A percentile compares a stretch with the other conserved stretches of the same genome.
These are phyloP conservation scores for Drosophila falleni DNA, from an alignment of 2,888 invertebrate genomes.

Conservation along the genomic window DNA sequence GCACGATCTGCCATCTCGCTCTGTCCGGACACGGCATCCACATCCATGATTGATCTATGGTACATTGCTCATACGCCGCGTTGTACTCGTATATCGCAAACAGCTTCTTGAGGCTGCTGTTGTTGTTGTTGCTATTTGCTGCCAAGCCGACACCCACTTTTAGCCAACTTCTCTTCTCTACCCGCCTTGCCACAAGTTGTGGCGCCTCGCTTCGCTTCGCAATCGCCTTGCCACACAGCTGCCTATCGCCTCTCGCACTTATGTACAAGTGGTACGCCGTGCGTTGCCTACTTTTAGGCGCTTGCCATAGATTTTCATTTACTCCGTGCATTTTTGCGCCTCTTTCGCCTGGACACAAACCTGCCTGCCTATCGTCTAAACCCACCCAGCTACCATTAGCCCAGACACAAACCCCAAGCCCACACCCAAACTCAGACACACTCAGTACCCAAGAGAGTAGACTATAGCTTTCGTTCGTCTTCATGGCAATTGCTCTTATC, in stretches of 20 bases:
- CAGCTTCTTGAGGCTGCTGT: slow-evolving; percentile 31
- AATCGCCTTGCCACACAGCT: slow-evolving; percentile 11
- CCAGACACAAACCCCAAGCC: not conserved
- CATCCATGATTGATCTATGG: slow-evolving; percentile 56
- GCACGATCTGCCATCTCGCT: slow-evolving; percentile 35
- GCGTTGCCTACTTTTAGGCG: slow-evolving; percentile 75
- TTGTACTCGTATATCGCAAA: slow-evolving; percentile 7
- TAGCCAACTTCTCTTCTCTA: slow-evolving; percentile 10
- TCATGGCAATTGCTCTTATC: slow-evolving; percentile 67
- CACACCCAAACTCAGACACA: not conserved
- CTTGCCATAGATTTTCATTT: slow-evolving; percentile 75
- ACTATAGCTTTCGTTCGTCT: slow-evolving; percentile 51
- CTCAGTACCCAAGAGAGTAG: not conserved
- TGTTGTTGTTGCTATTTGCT: slow-evolving; percentile 14
- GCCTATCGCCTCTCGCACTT: slow-evolving; percentile 45
- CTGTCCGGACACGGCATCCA: slow-evolving; percentile 17
- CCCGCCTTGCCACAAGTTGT: slow-evolving; percentile 1
- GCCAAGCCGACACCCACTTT: slow-evolving; percentile 53
- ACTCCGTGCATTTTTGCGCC: slow-evolving; percentile 57
- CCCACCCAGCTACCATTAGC: not conserved
- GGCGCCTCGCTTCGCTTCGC: not conserved
- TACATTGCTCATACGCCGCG: slow-evolving; percentile 46
- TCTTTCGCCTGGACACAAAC: slow-evolving; percentile 26
- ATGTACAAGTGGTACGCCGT: slow-evolving; percentile 59
- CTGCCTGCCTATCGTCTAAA: not conserved